Percentiles rank a stretch among this genome's conserved stretches.
Evolutionary conservation across 92 coral and sea anemone genomes (phyloP).

Genomic region (Porites cylindrica): DNA sequence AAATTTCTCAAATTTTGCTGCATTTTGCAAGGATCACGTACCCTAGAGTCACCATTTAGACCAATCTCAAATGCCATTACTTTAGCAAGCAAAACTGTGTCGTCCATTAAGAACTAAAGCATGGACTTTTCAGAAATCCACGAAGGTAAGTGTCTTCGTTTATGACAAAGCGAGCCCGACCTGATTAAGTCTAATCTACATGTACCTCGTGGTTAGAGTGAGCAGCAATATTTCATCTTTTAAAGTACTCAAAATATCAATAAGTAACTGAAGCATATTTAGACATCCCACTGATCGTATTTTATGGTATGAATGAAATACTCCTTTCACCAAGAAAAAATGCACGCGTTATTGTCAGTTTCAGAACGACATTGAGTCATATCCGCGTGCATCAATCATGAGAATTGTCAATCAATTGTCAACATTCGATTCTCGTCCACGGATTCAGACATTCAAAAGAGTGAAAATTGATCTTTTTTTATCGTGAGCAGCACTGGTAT

Average conservation of each 20-base stretch:
- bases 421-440: not conserved
- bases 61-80: slow-evolving; percentile 1
- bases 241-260: not conserved
- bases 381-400: not conserved
- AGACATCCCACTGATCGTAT: not conserved
- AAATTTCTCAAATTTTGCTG: not conserved
- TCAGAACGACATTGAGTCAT: not conserved
- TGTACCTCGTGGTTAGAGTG: slow-evolving; percentile 19
- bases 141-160: slow-evolving; percentile 68
- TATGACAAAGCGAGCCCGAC: not conserved
- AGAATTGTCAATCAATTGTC: not conserved
- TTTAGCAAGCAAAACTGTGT: not conserved
- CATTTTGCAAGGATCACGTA: slow-evolving; percentile 4
- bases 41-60: not conserved
- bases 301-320: not conserved
- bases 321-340: too few relatives aligned
- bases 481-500: not conserved
- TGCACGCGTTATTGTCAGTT: not conserved
- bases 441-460: not conserved
- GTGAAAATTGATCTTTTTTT: too few relatives aligned
- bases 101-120: not conserved
- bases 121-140: slow-evolving; percentile 95
- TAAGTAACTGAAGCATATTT: not conserved
- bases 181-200: not conserved
- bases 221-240: not conserved